A percentile compares a stretch with the other conserved stretches of the same genome.
These are phyloP conservation scores for Eretmocerus hayati DNA, from an alignment of 2,888 invertebrate genomes.

Conservation along the genomic window DNA sequence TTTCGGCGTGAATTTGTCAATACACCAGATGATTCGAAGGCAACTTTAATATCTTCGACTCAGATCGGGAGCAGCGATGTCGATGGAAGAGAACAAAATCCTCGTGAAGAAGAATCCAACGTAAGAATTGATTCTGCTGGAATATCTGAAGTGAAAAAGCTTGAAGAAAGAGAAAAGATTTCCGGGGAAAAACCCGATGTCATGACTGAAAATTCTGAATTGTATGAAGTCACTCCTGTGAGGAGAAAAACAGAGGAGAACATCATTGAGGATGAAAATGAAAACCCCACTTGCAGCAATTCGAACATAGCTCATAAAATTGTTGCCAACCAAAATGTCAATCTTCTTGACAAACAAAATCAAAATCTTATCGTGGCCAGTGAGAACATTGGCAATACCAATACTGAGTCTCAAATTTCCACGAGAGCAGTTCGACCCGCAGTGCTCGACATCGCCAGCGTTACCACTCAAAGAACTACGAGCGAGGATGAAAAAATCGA, in stretches of 20 bases:
- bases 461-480: conserved; percentile 1
- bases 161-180: no score
- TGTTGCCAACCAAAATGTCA: no score
- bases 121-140: neutral
- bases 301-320: neutral
- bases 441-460: conserved; percentile 24
- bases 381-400: no score
- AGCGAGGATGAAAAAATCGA: neutral
- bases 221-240: no score
- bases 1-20: conserved; percentile 13
- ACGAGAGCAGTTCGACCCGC: conserved; percentile 26
- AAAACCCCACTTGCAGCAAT: conserved; percentile 8
- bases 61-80: no score
- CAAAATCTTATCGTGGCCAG: conserved; percentile 1
- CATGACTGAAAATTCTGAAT: no score
- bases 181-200: no score
- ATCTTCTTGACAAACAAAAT: no score
- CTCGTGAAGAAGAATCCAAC: neutral
- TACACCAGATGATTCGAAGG: conserved; percentile 5
- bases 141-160: conserved; percentile 2
- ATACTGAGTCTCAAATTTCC: neutral
- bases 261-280: conserved; percentile 10
- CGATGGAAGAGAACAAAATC: neutral
- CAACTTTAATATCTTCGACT: no score
- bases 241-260: no score